Percentiles rank a stretch among this genome's conserved stretches.
phyloP scores from a whole-genome alignment of 2,113 vertebrate genomes.

The Oreamnos americanus region DNA sequence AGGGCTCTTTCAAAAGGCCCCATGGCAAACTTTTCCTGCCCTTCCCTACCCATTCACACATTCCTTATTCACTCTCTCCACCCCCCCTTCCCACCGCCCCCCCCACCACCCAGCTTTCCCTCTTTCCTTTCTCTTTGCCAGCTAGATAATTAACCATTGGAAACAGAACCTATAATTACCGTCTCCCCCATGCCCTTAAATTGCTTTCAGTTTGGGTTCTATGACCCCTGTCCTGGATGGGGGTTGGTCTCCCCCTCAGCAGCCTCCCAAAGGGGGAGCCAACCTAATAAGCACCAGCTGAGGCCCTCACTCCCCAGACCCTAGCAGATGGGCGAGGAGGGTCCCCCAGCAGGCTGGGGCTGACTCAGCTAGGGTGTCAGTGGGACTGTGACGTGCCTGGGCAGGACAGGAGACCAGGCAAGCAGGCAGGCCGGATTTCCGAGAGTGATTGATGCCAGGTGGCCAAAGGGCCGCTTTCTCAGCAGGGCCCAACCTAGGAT shows the following conservation, averaged over 20 bases:
- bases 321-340: slow-evolving; percentile 48
- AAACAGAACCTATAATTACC: slow-evolving; percentile 60
- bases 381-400: slow-evolving; percentile 15
- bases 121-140: slow-evolving; percentile 49
- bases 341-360: slow-evolving; percentile 3
- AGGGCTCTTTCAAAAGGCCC: neutral
- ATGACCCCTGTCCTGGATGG: slow-evolving; percentile 40
- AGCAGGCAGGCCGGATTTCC: slow-evolving; percentile 39
- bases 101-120: neutral
- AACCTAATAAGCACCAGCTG: slow-evolving; percentile 52
- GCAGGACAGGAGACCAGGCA: slow-evolving; percentile 32
- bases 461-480: neutral
- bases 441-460: slow-evolving; percentile 43
- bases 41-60: slow-evolving; percentile 4
- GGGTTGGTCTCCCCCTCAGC: neutral
- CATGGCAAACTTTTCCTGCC: neutral
- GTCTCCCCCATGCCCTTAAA: slow-evolving; percentile 33
- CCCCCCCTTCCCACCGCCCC: too few species aligned
- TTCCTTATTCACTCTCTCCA: neutral
- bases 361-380: slow-evolving; percentile 46
- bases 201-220: slow-evolving; percentile 47
- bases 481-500: slow-evolving; percentile 20
- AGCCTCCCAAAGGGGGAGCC: slow-evolving; percentile 6
- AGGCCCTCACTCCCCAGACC: neutral
- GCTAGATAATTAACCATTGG: slow-evolving; percentile 53